Percentiles rank a stretch among this genome's conserved stretches.
Conservation (phyloP, 2,888 invertebrate species). For the Melinaea menophilus region DNA sequence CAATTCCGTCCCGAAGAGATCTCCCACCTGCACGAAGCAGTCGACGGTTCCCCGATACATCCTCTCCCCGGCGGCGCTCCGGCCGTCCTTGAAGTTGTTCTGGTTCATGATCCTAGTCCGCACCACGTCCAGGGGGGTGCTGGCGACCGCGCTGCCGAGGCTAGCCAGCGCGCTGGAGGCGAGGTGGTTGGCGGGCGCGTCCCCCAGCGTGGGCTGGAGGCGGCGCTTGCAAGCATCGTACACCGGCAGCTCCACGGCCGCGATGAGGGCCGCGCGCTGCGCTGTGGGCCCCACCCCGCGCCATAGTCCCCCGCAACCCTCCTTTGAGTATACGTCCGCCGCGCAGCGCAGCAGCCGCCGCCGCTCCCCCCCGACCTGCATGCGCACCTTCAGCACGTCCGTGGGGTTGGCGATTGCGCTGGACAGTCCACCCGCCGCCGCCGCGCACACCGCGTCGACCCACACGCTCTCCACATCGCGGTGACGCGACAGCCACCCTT, state of each 20-base stretch:
- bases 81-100: constrained; percentile 75
- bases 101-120: constrained; percentile 98
- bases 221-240: constrained; percentile 93
- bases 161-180: constrained; percentile 94
- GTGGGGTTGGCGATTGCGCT: constrained; percentile 98
- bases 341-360: constrained; percentile 86
- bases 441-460: constrained; percentile 88
- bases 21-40: constrained; percentile 84
- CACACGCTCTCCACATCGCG: constrained; percentile 76
- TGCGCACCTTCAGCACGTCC: constrained; percentile 96
- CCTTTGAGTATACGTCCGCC: constrained; percentile 87
- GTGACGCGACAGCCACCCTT: constrained; percentile 73
- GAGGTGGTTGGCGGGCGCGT: constrained; percentile 91
- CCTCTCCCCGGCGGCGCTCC: constrained; percentile 41
- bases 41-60: constrained; percentile 91
- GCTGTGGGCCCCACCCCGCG: constrained; percentile 95
- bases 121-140: constrained; percentile 95
- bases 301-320: constrained; percentile 93
- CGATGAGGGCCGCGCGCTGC: constrained; percentile 94
- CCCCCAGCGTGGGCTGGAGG: constrained; percentile 83
- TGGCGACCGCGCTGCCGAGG: constrained; percentile 94
- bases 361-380: constrained; percentile 85
- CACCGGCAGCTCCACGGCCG: constrained; percentile 95
- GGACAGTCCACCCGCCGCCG: constrained; percentile 91
- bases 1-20: no score